Base-by-base conservation (phyloP, 2,113 vertebrate species). In the Saccopteryx bilineata region DNA sequence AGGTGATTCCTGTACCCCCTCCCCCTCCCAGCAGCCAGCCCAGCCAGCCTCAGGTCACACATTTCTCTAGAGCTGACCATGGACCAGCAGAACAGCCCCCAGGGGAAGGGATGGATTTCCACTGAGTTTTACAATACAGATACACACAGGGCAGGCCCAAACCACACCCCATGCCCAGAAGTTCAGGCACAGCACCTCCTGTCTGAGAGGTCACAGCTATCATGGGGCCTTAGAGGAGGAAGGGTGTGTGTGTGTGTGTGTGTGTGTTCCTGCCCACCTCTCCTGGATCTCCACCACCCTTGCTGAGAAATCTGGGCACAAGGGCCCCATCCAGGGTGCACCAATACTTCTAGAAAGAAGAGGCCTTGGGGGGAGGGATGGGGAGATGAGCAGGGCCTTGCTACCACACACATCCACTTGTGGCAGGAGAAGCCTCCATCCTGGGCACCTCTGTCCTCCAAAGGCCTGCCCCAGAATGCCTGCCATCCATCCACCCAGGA, bases 321-420 rank as follows among this genome's bases (percentile, higher is more conserved):
- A 58, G 23, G 5, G 28, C n/a, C 78, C 91, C 68, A 15, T 39
- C 72, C 39, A 86, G 82, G 63, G 24, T 58, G 13, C 54, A 46
- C 26, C 2, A 48, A 28, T n/a, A 52, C 72, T 93, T 69, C 46
- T 50, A 95, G 56, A 93, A 87, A 48, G 72, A 74, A 84, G 80
- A 90, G 60, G 56, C 26, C 24, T 31, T 39, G 31, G 21, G 19
- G 60, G 31, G 0, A 2, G 11, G 24, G 19, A 31, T 0, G 4
- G 11, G 24, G 19, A 31, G 9, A 4, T 7, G 31, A 13, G 9
- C 56, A 31, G 69, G 50, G 71, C 79, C 63, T 63, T 3, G 26
- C 17, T 26, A 54, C 52, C 68, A 19, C 1, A 31, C 23, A 48
- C 7, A 68, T 11, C 26, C 8, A 21, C 48, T 2, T 54, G 18